These are phyloP conservation scores for Ochotona princeps DNA, from an alignment of 2,113 vertebrate species.

Conservation along the genomic window DNA sequence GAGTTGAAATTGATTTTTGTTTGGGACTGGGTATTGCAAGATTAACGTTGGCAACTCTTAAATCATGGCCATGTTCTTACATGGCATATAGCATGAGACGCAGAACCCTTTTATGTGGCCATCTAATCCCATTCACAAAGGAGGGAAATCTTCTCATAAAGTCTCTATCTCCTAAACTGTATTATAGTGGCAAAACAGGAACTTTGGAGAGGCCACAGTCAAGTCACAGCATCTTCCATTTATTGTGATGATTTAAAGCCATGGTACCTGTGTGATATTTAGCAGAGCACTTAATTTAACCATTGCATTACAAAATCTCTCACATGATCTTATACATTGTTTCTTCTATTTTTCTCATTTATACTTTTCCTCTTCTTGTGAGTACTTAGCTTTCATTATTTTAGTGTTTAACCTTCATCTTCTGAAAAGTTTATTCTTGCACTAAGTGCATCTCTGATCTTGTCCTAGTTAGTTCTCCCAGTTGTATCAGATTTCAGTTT, in stretches of 20 bases:
- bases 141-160: not conserved
- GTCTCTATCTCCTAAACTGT: not conserved
- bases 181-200: not conserved
- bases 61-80: not conserved
- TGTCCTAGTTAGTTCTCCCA: conserved; percentile 29
- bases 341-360: not conserved
- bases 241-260: not conserved
- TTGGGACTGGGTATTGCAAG: not conserved
- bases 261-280: not conserved
- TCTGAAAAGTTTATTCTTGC: conserved; percentile 25
- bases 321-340: not conserved
- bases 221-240: not conserved
- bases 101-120: not conserved
- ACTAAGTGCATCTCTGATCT: conserved; percentile 23
- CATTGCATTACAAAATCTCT: not conserved
- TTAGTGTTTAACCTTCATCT: not conserved
- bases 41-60: not conserved
- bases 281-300: not conserved
- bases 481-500: not conserved
- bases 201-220: not conserved
- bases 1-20: not conserved
- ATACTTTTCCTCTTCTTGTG: not conserved
- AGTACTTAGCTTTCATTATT: not conserved
- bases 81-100: not conserved
- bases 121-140: not conserved